Base-by-base conservation (phyloP, 2,888 invertebrate species). In the Agonum fuliginosum region DNA sequence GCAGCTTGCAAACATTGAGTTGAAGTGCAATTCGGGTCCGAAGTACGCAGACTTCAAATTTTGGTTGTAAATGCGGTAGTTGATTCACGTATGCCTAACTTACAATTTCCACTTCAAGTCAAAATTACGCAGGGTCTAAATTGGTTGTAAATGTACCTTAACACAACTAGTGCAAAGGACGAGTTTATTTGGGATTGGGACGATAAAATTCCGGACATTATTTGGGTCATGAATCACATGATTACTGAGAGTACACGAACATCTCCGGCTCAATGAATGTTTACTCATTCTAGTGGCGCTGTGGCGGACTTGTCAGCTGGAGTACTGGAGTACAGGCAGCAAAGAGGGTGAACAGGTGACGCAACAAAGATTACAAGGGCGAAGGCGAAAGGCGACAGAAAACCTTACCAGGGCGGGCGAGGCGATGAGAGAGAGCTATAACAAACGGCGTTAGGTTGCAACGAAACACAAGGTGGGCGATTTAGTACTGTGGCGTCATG, bases 141-240 rank as follows among this genome's bases (percentile, higher is more conserved):
- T n/a, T n/a, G n/a, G n/a, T n/a, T n/a, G n/a, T n/a, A n/a, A n/a
- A n/a, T n/a, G n/a, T n/a, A n/a, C n/a, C n/a, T n/a, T n/a, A n/a
- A n/a, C n/a, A 79, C 77, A 75, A 69, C 83, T 2, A 80, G 81
- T 65, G 81, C 80, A 0, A 81, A 78, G 3, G 54, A 76, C 0
- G 82, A 84, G 12, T 80, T 79, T 46, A 79, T 46, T 5, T 84
- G 84, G n/a, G n/a, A n/a, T n/a, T n/a, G n/a, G 84, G 83, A 83
- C 27, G 75, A 80, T 17, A 79, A 72, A 46, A 69, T 85, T 4
- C 82, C 80, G 17, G 76, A 78, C 0, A 75, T 84, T 65, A 81
- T 83, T n/a, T 83, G 83, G 80, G 84, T 81, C 3, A 74, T 83
- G 8, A 84, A 83, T 71, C 81, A 83, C 70, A 82, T 81, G 0